Percentiles rank a stretch among this genome's conserved stretches.
These are phyloP conservation scores for Botia almorhae DNA, from an alignment of 2,797 vertebrate genomes.

Conservation along the genomic window DNA sequence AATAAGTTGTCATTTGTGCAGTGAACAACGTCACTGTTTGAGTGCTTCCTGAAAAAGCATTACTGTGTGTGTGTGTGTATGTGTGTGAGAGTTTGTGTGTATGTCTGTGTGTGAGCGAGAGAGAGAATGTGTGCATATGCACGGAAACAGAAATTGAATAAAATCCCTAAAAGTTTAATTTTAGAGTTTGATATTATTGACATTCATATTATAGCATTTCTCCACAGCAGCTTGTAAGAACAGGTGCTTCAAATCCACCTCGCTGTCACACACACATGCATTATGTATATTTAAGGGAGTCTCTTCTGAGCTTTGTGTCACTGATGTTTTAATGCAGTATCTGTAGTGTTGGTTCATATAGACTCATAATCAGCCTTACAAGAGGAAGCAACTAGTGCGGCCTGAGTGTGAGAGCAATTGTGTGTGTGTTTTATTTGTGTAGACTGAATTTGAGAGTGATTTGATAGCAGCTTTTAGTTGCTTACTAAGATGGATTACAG, in stretches of 20 bases:
- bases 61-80: conserved; percentile 6
- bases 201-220: conserved; percentile 44
- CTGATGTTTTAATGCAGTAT: conserved; percentile 10
- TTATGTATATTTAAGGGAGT: neutral
- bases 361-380: conserved; percentile 24
- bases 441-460: conserved; percentile 53
- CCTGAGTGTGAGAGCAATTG: conserved; percentile 23
- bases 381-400: conserved; percentile 6
- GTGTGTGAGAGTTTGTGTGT: conserved; percentile 6
- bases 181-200: conserved; percentile 39
- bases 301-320: neutral
- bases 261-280: conserved; percentile 19
- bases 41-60: conserved; percentile 32
- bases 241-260: conserved; percentile 13
- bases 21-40: neutral
- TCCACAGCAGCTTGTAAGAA: conserved; percentile 43
- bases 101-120: conserved; percentile 16
- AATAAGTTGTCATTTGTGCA: conserved; percentile 10
- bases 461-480: conserved; percentile 56
- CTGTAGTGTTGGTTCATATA: conserved; percentile 18
- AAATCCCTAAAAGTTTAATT: conserved; percentile 34
- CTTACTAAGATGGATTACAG: conserved; percentile 59
- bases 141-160: conserved; percentile 25
- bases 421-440: conserved; percentile 23
- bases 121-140: conserved; percentile 2